Evolutionary conservation across 1,140 invertebrate species (phyloP), one percentile per base, ranked within the genome.

Genomic region (Pachyrhynchus sulphureomaculatus): DNA sequence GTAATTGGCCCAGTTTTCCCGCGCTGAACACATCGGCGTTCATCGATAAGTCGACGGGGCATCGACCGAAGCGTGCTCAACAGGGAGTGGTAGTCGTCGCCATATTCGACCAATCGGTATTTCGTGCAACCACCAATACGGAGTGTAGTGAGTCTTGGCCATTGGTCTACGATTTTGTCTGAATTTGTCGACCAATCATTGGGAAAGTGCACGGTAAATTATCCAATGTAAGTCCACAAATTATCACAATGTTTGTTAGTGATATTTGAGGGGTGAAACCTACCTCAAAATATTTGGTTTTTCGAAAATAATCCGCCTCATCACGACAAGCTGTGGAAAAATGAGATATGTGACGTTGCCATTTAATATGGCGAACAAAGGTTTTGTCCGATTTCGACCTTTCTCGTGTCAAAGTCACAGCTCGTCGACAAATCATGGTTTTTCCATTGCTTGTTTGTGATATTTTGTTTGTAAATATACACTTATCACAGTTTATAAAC

Each of bases 161-260:
- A 84, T 84, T 84, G 83, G 83, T 83, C 82, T 82, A 82, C 79
- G 80, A 80, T 81, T n/a, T 82, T 81, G 78, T 78, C 82, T 82
- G 83, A 83, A 80, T 81, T 82, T 81, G 78, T 79, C 82, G 82
- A 84, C 83, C 83, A 85, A 85, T 84, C 82, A 83, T 84, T 83
- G 82, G 80, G 80, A 83, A 83, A 84, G 76, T 82, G 79, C 78
- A 75, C 76, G 79, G 79, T 77, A 82, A 83, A 87, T 85, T 86
- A 84, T 86, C 84, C 84, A 85, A 86, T 86, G 86, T 88, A 88
- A 88, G 86, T 88, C 80, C 82, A 83, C 84, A 86, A 84, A 86
- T 86, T 86, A 86, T 84, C 81, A 82, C 83, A 81, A 47, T 32
- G 23, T 20, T 59, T 48, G 21, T 39, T 49, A 15, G 24, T 29